A percentile compares a stretch with the other conserved stretches of the same genome.
phyloP scores from a whole-genome alignment of 2,888 invertebrate genomes.

The Drosophila ochracea region DNA sequence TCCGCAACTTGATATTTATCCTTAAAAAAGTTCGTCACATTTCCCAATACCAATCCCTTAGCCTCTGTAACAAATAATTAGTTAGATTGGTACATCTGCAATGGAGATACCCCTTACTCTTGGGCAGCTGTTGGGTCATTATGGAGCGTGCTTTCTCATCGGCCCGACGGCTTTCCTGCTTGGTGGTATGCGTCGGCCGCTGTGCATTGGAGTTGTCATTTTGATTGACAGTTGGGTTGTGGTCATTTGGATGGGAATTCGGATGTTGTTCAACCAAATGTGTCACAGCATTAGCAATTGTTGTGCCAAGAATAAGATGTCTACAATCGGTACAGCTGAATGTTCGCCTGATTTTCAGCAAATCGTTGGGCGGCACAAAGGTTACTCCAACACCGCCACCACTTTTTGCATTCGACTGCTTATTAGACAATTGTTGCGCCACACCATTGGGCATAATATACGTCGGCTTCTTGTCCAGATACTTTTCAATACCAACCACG shows the following conservation, averaged over 20 bases:
- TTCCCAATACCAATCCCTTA: conserved; percentile 55
- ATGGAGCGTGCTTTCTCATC: conserved; percentile 49
- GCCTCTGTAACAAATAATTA: conserved; percentile 60
- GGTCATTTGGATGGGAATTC: conserved; percentile 31
- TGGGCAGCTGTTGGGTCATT: conserved; percentile 44
- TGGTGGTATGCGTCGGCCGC: conserved; percentile 35
- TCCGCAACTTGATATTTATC: conserved; percentile 68
- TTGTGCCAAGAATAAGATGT: conserved; percentile 69
- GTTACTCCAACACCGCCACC: conserved; percentile 32
- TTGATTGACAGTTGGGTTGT: not conserved
- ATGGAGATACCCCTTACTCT: conserved; percentile 39
- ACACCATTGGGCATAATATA: conserved; percentile 49
- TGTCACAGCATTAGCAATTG: conserved; percentile 62
- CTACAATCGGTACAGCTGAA: conserved; percentile 64
- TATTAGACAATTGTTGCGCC: conserved; percentile 1
- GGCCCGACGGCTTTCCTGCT: conserved; percentile 49
- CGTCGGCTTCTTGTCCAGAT: conserved; percentile 64
- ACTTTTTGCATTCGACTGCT: conserved; percentile 8
- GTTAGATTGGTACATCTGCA: not conserved
- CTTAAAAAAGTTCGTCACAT: conserved; percentile 61
- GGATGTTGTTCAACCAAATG: conserved; percentile 70
- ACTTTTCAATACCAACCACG: conserved; percentile 71
- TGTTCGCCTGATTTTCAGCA: conserved; percentile 62
- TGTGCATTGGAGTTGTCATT: conserved; percentile 32
- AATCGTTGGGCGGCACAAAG: conserved; percentile 61